Conservation (phyloP, 2,113 vertebrate species). For the Manacus vitellinus region DNA sequence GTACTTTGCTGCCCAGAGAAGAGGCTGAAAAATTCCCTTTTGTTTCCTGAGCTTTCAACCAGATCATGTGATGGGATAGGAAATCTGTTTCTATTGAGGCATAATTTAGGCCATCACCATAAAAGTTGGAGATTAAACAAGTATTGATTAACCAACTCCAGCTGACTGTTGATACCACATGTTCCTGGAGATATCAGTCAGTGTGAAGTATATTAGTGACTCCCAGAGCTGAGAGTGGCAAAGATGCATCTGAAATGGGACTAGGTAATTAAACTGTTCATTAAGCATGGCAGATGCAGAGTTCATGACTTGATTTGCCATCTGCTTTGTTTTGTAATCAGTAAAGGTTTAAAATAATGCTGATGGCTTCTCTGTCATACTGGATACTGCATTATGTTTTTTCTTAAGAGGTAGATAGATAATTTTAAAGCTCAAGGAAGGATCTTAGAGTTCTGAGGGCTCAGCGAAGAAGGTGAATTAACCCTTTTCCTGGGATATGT, state of each 20-base stretch:
- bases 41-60: background rate
- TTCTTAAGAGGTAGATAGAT: background rate
- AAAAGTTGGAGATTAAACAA: conserved; percentile 37
- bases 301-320: conserved; percentile 13
- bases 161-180: conserved; percentile 42
- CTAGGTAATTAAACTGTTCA: conserved; percentile 52
- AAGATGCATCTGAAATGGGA: conserved; percentile 25
- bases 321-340: conserved; percentile 30
- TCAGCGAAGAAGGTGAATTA: background rate
- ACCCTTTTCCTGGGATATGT: background rate
- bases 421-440: background rate
- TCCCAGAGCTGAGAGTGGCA: background rate
- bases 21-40: conserved; percentile 32
- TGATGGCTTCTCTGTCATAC: background rate
- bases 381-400: background rate
- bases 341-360: conserved; percentile 7
- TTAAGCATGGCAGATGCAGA: conserved; percentile 43
- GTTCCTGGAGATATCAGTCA: conserved; percentile 35
- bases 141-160: conserved; percentile 57
- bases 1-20: background rate
- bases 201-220: background rate
- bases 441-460: background rate
- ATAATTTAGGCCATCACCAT: background rate
- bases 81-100: background rate
- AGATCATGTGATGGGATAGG: background rate